These are phyloP conservation scores for Cheirogaleus major DNA, from an alignment of 2,797 vertebrate genomes.

Conservation along the genomic window DNA sequence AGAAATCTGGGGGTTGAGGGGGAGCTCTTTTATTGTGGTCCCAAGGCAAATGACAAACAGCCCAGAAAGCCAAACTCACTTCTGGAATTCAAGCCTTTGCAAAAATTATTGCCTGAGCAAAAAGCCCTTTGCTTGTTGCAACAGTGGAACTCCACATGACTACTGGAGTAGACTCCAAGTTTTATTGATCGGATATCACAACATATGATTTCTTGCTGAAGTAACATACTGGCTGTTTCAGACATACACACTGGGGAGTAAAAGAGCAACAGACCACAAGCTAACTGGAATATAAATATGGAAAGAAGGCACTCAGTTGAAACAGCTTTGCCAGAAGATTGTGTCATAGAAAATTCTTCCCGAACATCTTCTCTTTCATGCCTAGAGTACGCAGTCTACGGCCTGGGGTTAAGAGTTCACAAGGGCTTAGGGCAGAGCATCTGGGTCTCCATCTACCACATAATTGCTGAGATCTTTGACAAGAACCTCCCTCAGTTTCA, in stretches of 20 bases:
- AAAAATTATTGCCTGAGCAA: not conserved
- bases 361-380: not conserved
- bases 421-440: not conserved
- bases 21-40: not conserved
- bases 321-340: not conserved
- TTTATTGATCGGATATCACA: not conserved
- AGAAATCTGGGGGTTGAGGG: conserved; percentile 11
- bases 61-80: not conserved
- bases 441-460: not conserved
- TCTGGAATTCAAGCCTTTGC: not conserved
- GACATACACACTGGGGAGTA: not conserved
- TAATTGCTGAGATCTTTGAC: not conserved
- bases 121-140: not conserved
- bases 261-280: not conserved
- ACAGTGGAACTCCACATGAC: not conserved
- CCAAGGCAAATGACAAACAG: conserved; percentile 48
- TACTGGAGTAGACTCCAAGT: not conserved
- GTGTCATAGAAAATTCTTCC: not conserved
- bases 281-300: not conserved
- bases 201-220: conserved; percentile 27
- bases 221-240: not conserved
- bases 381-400: not conserved
- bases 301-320: not conserved
- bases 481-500: not conserved
- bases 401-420: not conserved